A percentile compares a stretch with the other conserved stretches of the same genome.
These are phyloP conservation scores for Drosophila nigrodunni DNA, from an alignment of 1,140 invertebrate species.

Conservation along the genomic window DNA sequence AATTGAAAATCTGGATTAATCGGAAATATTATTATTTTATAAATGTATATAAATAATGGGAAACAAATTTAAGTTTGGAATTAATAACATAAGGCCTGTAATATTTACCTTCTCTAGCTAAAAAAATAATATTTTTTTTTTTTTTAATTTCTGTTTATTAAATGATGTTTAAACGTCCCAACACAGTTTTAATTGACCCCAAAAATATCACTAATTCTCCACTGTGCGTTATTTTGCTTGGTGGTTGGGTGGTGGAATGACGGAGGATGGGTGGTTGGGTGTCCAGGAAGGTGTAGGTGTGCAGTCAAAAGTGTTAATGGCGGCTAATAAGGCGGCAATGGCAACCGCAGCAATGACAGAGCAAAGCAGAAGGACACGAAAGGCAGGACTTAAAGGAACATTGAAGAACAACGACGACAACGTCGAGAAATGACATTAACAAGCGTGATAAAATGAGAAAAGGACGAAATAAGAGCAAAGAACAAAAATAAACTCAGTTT, in stretches of 20 bases:
- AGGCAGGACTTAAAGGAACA: conserved; percentile 16
- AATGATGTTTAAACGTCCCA: too few species aligned
- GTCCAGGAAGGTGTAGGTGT: conserved; percentile 3
- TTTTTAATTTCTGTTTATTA: too few species aligned
- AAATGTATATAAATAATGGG: too few species aligned
- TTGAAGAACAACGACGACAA: conserved; percentile 20
- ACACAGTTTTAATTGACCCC: too few species aligned
- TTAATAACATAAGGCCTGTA: too few species aligned
- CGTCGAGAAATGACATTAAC: conserved; percentile 67
- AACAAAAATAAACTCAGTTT: conserved; percentile 19
- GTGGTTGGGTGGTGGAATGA: not conserved
- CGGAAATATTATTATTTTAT: too few species aligned
- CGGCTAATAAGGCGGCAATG: conserved; percentile 74
- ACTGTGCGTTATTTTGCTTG: not conserved
- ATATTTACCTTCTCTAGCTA: too few species aligned
- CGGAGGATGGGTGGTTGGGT: not conserved
- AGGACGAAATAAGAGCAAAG: conserved; percentile 22
- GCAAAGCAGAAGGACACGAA: not conserved
- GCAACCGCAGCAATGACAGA: conserved; percentile 32
- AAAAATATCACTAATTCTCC: too few species aligned
- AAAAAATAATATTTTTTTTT: too few species aligned
- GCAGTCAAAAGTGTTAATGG: conserved; percentile 74
- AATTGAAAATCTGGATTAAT: too few species aligned
- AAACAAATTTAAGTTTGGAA: too few species aligned
- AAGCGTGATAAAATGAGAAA: conserved; percentile 72